Evolutionary conservation across 2,797 vertebrate species (phyloP).

Genomic region (Propithecus deckenii): DNA sequence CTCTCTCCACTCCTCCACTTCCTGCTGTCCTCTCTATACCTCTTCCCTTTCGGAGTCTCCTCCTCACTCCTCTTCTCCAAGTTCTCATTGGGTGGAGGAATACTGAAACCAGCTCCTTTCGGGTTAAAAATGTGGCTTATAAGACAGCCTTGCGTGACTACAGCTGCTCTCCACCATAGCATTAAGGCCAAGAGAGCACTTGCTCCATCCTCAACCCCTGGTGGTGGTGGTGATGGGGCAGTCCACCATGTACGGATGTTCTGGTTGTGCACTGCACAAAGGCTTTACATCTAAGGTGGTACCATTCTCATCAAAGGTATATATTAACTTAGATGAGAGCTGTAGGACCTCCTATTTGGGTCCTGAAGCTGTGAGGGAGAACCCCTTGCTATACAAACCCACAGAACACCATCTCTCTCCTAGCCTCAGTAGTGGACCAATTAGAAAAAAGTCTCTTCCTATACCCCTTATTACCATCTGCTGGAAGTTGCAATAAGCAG

Average conservation of each 20-base stretch:
- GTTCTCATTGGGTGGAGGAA: not conserved
- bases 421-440: not conserved
- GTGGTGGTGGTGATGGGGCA: not conserved
- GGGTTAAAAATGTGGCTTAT: not conserved
- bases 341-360: no score
- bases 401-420: not conserved
- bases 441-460: not conserved
- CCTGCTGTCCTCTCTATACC: not conserved
- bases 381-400: no score
- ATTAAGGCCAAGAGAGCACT: not conserved
- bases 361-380: not conserved
- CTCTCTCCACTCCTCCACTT: not conserved
- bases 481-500: not conserved
- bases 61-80: not conserved
- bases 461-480: not conserved
- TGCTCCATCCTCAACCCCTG: not conserved
- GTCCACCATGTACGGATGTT: not conserved
- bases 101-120: not conserved
- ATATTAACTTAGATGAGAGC: not conserved
- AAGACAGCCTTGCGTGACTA: not conserved
- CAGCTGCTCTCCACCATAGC: not conserved
- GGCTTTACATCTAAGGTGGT: not conserved
- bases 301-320: not conserved
- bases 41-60: not conserved
- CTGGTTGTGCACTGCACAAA: not conserved